Conservation (phyloP, 92 coral and sea anemone species). For the Zoanthus gigantus region DNA sequence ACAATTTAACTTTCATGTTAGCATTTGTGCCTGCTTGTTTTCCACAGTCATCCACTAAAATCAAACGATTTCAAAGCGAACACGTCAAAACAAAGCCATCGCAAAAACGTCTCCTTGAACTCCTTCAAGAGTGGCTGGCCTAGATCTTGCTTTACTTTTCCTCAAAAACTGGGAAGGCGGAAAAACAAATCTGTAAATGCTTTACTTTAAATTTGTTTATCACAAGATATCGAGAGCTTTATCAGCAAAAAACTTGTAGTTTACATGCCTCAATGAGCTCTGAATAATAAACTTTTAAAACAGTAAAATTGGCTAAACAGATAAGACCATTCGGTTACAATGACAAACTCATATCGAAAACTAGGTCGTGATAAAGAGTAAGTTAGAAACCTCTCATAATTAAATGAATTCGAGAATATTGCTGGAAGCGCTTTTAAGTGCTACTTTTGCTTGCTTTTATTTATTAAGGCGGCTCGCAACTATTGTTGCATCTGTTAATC, state of each 20-base stretch:
- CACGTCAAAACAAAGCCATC: neutral
- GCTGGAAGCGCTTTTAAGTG: conserved; percentile 23
- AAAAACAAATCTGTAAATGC: conserved; percentile 12
- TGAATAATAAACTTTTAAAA: conserved; percentile 62
- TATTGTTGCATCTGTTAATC: conserved; percentile 25
- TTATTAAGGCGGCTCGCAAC: conserved; percentile 28
- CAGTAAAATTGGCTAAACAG: conserved; percentile 70
- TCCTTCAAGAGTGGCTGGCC: neutral
- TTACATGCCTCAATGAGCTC: conserved; percentile 46
- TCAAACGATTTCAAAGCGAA: neutral
- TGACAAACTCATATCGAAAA: conserved; percentile 11
- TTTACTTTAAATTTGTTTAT: conserved; percentile 40
- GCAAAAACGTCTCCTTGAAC: neutral
- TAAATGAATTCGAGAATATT: conserved; percentile 10
- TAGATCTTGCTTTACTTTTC: neutral
- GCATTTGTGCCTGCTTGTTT: neutral
- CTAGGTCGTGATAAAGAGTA: conserved; percentile 21
- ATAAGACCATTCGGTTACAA: conserved; percentile 55
- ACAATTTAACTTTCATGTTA: neutral
- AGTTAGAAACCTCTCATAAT: conserved; percentile 24
- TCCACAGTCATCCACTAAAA: neutral
- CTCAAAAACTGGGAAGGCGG: neutral
- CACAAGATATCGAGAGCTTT: conserved; percentile 49
- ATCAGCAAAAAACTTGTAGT: conserved; percentile 39
- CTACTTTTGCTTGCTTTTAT: conserved; percentile 29